Evolutionary conservation across 2,888 invertebrate genomes (phyloP).

Genomic region (Eupeodes latifasciatus): DNA sequence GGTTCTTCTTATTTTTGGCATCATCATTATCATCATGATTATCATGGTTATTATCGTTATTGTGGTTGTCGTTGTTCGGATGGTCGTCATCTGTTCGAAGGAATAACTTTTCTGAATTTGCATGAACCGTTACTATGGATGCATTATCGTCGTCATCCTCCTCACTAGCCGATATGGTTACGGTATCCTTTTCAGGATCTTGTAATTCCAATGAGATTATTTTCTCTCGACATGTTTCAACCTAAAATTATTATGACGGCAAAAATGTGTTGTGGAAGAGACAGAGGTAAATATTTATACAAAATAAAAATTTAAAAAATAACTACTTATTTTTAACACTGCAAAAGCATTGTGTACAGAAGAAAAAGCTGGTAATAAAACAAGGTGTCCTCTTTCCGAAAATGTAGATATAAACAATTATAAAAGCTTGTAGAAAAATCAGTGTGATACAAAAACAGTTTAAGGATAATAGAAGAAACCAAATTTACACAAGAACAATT

Average conservation of each 20-base stretch:
- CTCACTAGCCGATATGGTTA: conserved; percentile 77
- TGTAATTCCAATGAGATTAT: conserved; percentile 94
- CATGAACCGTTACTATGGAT: conserved; percentile 85
- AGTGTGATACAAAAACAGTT: conserved; percentile 33
- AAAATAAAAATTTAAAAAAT: conserved; percentile 21
- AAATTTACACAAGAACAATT: not conserved
- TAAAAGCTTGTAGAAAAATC: conserved; percentile 9
- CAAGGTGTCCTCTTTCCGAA: conserved; percentile 50
- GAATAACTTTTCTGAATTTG: conserved; percentile 83
- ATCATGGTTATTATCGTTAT: conserved; percentile 5
- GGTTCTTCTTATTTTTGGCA: conserved; percentile 56
- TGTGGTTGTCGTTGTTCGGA: conserved; percentile 44
- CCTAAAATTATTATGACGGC: conserved; percentile 84
- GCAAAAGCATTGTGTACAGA: conserved; percentile 47
- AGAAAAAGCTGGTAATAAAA: conserved; percentile 28
- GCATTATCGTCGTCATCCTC: conserved; percentile 86
- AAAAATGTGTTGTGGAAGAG: conserved; percentile 43
- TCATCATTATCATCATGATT: conserved; percentile 28
- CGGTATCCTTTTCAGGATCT: conserved; percentile 84
- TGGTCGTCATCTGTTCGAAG: conserved; percentile 80
- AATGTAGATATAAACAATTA: not conserved
- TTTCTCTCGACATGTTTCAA: conserved; percentile 95
- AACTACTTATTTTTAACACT: conserved; percentile 2
- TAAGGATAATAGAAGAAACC: not conserved
- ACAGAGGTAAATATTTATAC: conserved; percentile 78